Percentiles rank a stretch among this genome's conserved stretches.
Evolutionary conservation across 2,113 vertebrate genomes (phyloP).

Genomic region (Bambusicola thoracicus): DNA sequence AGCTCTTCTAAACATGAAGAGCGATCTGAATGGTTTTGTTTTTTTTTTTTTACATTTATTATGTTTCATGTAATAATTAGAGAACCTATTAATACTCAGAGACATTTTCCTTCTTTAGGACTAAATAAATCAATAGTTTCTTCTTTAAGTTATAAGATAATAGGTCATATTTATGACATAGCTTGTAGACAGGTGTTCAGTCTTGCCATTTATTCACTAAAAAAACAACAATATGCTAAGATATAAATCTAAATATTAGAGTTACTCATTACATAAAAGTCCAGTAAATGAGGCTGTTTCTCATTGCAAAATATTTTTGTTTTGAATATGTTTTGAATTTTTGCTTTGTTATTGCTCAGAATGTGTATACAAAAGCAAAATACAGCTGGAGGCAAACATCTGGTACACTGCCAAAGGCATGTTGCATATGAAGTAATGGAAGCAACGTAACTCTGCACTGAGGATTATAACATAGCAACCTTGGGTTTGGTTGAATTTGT

Average conservation of each 20-base stretch:
- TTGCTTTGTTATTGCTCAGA: neutral
- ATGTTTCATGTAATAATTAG: neutral
- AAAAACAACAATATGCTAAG: neutral
- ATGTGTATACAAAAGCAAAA: neutral
- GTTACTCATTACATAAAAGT: neutral
- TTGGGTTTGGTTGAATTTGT: neutral
- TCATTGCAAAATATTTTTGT: neutral
- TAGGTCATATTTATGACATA: neutral
- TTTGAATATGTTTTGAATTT: neutral
- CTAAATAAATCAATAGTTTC: neutral
- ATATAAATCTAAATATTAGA: neutral
- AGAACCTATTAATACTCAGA: neutral
- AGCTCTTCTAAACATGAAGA: neutral
- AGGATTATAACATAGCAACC: neutral
- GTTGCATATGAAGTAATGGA: neutral
- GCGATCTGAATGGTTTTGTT: neutral
- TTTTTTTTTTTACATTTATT: neutral
- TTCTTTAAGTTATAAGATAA: neutral
- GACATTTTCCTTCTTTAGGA: neutral
- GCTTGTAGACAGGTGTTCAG: neutral
- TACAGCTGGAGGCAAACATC: neutral
- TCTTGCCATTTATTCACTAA: neutral
- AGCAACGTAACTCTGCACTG: neutral
- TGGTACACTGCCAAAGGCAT: neutral
- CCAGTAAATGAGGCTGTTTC: neutral